These are phyloP conservation scores for Aricia agestis DNA, from an alignment of 1,140 invertebrate species.

Conservation along the genomic window DNA sequence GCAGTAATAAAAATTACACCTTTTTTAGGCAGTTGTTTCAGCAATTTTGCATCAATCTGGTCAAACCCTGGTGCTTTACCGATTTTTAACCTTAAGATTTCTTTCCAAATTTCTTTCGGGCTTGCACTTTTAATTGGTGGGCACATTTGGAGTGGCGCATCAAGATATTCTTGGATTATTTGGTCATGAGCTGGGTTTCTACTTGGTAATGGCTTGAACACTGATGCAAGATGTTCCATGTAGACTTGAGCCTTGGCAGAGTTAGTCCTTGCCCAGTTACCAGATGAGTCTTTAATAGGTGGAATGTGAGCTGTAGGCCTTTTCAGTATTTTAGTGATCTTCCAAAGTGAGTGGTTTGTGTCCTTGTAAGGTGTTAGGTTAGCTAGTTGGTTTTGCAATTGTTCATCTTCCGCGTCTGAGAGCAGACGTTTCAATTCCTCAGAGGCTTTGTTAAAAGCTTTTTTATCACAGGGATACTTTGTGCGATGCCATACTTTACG, in stretches of 20 bases:
- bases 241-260: background rate
- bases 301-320: no score
- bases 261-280: background rate
- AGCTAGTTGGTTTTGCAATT: background rate
- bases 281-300: no score
- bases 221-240: background rate
- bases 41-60: no score
- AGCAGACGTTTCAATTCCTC: slow-evolving; percentile 24
- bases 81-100: no score
- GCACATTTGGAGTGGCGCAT: no score
- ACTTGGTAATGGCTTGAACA: background rate
- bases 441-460: slow-evolving; percentile 28
- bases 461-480: slow-evolving; percentile 30
- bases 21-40: no score
- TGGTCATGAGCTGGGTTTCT: background rate
- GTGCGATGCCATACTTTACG: slow-evolving; percentile 25
- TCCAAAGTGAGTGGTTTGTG: background rate
- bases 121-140: no score
- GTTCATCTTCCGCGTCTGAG: background rate
- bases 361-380: background rate
- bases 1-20: no score
- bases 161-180: no score
- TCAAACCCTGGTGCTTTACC: no score
- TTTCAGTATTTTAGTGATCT: no score
- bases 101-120: no score